Percentiles rank a stretch among this genome's conserved stretches.
Conservation (phyloP, 1,140 invertebrate genomes). For the Danaus plexippus region DNA sequence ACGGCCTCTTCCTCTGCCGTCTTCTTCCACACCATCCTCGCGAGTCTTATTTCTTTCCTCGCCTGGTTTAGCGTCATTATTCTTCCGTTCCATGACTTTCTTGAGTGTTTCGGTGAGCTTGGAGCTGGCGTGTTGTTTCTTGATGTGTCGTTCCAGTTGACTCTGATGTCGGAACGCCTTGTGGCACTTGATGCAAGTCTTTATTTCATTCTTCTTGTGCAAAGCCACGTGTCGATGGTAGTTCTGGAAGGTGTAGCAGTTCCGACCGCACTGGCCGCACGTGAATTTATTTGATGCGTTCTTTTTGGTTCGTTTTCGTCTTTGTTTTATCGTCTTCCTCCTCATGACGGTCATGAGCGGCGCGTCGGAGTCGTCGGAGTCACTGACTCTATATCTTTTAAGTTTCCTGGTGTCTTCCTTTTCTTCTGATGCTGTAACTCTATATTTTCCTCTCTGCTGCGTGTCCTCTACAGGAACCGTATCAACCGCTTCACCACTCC, state of each 20-base stretch:
- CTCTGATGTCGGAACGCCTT: slow-evolving; percentile 34
- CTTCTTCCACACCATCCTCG: too few relatives aligned
- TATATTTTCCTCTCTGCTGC: too few relatives aligned
- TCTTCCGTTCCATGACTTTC: slow-evolving; percentile 41
- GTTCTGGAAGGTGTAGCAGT: slow-evolving; percentile 56
- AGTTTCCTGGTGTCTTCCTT: too few relatives aligned
- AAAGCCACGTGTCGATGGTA: slow-evolving; percentile 47
- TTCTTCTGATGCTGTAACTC: too few relatives aligned
- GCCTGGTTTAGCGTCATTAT: slow-evolving; percentile 12
- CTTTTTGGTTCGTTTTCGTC: slow-evolving; percentile 2
- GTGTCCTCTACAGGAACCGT: too few relatives aligned
- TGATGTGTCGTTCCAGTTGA: slow-evolving; percentile 37
- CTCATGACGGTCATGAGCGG: slow-evolving; percentile 24
- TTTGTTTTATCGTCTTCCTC: neutral
- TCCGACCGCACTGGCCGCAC: slow-evolving; percentile 46
- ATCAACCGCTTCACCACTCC: too few relatives aligned
- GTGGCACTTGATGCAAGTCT: slow-evolving; percentile 50
- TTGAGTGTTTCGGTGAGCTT: slow-evolving; percentile 53
- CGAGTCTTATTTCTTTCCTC: neutral
- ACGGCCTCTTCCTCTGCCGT: too few relatives aligned
- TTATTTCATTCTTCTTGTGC: slow-evolving; percentile 31
- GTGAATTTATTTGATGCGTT: slow-evolving; percentile 27
- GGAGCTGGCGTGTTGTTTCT: slow-evolving; percentile 40
- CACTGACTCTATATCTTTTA: slow-evolving; percentile 1
- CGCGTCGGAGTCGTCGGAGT: slow-evolving; percentile 31